Evolutionary conservation across 2,113 vertebrate genomes (phyloP).

Genomic region (Bubo bubo): DNA sequence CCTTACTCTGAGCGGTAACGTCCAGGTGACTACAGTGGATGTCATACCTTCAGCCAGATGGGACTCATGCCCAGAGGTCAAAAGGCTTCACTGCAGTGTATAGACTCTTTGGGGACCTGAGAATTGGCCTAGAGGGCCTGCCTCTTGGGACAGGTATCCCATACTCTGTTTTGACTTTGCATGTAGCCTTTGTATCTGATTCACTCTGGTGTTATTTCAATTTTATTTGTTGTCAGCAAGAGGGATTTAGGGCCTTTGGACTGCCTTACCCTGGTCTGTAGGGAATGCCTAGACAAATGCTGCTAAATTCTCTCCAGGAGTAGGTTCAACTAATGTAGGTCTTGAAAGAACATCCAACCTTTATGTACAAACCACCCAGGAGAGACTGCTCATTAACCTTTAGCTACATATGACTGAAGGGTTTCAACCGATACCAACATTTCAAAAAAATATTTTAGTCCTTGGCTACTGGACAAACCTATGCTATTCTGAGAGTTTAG

Average conservation of each 20-base stretch:
- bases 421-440: neutral
- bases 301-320: neutral
- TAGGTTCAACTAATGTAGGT: neutral
- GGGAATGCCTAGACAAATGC: neutral
- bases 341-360: neutral
- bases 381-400: neutral
- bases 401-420: neutral
- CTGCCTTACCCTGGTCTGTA: neutral
- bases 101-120: neutral
- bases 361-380: neutral
- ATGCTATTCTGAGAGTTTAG: neutral
- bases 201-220: neutral
- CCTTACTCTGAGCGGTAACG: neutral
- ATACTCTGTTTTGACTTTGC: neutral
- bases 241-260: neutral
- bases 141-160: neutral
- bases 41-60: rapidly evolving
- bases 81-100: neutral
- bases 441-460: neutral
- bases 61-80: neutral
- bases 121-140: rapidly evolving
- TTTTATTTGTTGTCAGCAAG: neutral
- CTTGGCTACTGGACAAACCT: neutral
- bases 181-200: neutral
- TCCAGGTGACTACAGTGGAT: rapidly evolving